These are phyloP conservation scores for Stigmatopora nigra DNA, from an alignment of 2,113 vertebrate species.

Conservation along the genomic window DNA sequence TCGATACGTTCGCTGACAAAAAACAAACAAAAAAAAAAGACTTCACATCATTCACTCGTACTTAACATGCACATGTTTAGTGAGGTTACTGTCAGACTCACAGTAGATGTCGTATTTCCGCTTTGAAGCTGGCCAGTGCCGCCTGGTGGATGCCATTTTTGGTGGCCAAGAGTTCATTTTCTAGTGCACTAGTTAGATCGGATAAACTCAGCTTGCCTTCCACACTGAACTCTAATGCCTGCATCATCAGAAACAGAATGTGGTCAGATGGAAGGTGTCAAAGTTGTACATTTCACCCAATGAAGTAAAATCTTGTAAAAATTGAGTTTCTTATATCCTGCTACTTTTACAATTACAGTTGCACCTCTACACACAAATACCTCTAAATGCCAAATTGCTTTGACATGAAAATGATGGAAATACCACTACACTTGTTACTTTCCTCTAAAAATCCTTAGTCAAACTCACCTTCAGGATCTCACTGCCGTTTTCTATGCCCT, in stretches of 20 bases:
- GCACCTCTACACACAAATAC: no score
- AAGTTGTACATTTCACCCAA: no score
- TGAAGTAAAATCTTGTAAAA: no score
- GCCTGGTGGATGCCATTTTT: slow-evolving; percentile 87
- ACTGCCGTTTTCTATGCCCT: slow-evolving; percentile 84
- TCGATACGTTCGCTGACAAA: slow-evolving; percentile 78
- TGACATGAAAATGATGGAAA: no score
- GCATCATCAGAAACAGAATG: background rate
- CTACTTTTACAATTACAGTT: no score
- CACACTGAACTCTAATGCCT: slow-evolving; percentile 87
- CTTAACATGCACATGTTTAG: background rate
- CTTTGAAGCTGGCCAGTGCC: slow-evolving; percentile 86
- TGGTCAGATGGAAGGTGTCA: no score
- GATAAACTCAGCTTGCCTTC: slow-evolving; percentile 82
- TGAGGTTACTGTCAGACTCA: slow-evolving; percentile 65
- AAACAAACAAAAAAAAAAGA: background rate
- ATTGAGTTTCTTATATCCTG: no score
- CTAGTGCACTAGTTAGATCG: slow-evolving; percentile 82
- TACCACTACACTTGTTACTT: no score
- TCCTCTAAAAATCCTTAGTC: no score
- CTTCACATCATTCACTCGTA: background rate
- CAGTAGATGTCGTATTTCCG: slow-evolving; percentile 86
- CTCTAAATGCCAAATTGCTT: no score
- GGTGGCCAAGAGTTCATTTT: slow-evolving; percentile 85
- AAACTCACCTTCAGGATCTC: slow-evolving; percentile 85